Conservation (phyloP, 2,113 vertebrate species). For the Mormyrus iriodes region DNA sequence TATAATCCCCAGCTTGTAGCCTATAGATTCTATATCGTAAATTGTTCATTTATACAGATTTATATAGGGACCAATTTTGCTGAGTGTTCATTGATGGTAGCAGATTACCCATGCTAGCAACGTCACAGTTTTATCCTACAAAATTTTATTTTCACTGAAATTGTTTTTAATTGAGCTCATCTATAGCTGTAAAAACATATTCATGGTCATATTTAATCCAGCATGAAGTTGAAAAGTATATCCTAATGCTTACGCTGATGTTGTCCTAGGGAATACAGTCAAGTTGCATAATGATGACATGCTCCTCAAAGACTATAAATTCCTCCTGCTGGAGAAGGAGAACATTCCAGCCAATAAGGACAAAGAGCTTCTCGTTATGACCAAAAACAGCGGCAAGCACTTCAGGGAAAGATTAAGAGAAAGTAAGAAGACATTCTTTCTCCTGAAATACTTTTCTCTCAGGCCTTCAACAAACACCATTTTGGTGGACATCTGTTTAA, state of each 20-base stretch:
- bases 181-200: neutral
- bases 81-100: neutral
- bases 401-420: conserved; percentile 62
- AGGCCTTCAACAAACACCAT: neutral
- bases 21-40: neutral
- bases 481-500: neutral
- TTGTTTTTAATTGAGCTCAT: neutral
- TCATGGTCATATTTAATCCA: neutral
- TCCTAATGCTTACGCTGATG: neutral
- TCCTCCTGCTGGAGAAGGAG: conserved; percentile 80
- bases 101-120: neutral
- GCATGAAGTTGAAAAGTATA: neutral
- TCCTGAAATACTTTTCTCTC: no score
- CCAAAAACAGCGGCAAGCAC: conserved; percentile 90
- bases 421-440: conserved; percentile 39
- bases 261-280: conserved; percentile 43
- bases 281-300: conserved; percentile 69
- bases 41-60: neutral
- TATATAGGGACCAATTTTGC: neutral
- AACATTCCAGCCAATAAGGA: conserved; percentile 75
- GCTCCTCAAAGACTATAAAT: conserved; percentile 80
- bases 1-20: neutral
- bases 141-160: neutral
- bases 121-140: neutral
- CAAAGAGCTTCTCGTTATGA: conserved; percentile 77